Base-by-base conservation (phyloP, 2,797 vertebrate genomes). In the Ambastaia sidthimunki region DNA sequence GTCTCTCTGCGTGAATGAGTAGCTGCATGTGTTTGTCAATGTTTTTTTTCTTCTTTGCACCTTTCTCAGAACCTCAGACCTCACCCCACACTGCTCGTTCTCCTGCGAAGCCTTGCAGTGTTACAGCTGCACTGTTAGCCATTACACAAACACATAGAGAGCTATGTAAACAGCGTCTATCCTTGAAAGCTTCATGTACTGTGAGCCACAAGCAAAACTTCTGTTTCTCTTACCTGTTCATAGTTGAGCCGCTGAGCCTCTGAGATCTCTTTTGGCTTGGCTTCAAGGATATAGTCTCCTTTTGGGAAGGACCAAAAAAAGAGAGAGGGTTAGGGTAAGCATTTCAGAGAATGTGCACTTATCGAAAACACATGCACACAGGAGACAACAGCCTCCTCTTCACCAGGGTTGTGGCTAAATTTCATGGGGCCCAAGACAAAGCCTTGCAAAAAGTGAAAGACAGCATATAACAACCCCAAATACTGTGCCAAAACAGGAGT, bases 211-310 rank as follows among this genome's bases (percentile, higher is more conserved):
- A 67, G 25, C 41, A 19, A 77, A 31, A 48, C 16, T 15, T 23
- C 60, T 2, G 62, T 57, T 44, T 57, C 60, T 57, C 55, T 86
- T 93, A 99, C 98, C 96, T 99, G 97, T 88, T 99, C 98, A 83
- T 99, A 99, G 94, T 99, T 99, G 82, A 99, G 92, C 86, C 97
- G 94, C 89, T 99, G 98, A 89, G 93, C 96, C 92, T 99, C 98
- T n/a, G 97, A 96, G 89, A 99, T 98, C 91, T 99, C 98, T 92
- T 99, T 99, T 80, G 98, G 98, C 87, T 98, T 99, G 88, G 96
- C 95, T 50, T 99, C 98, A 86, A 99, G 95, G 90, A 99, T 98
- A 90, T 98, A 99, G 91, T 99, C 98, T 83, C 98, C 98, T 99
- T 89, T 85, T 89, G 90, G 87, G 85, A 55, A 41, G 28, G 52